These are phyloP conservation scores for Darevskia nairensis DNA, from an alignment of 2,797 vertebrate genomes.

Conservation along the genomic window DNA sequence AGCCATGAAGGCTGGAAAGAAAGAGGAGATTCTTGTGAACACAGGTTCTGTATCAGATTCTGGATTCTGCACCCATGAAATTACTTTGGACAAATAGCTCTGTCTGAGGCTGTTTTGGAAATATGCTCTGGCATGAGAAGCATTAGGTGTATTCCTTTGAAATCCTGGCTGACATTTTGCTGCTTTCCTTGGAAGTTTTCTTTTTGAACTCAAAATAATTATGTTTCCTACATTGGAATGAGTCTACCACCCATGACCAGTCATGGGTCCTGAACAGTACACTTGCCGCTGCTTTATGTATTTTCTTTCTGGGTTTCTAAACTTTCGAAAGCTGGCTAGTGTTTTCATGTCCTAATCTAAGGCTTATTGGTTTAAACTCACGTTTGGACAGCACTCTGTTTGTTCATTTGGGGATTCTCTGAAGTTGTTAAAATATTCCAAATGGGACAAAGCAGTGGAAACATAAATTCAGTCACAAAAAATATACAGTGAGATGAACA, in stretches of 20 bases:
- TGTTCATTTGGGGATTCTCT: background rate
- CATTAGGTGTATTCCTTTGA: conserved; percentile 24
- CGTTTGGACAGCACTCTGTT: background rate
- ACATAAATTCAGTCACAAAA: background rate
- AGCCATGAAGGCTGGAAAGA: background rate
- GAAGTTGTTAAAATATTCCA: background rate
- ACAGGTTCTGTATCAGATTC: background rate
- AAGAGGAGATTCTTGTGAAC: background rate
- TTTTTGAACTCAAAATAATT: conserved; percentile 15
- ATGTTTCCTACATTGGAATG: background rate
- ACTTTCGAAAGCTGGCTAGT: background rate
- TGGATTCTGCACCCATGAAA: background rate
- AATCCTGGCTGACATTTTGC: conserved; percentile 1
- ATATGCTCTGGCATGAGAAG: background rate
- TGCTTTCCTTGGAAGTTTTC: conserved; percentile 14
- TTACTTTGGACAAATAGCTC: background rate
- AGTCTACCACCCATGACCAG: background rate
- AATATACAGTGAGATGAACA: background rate
- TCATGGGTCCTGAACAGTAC: background rate
- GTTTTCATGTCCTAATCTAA: conserved; percentile 15
- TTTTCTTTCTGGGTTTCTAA: conserved; percentile 16
- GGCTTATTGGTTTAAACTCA: conserved; percentile 18
- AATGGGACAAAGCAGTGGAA: background rate
- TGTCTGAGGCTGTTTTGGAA: conserved; percentile 16
- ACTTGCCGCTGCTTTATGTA: background rate